phyloP scores from a whole-genome alignment of 2,888 invertebrate genomes.

The Amblyteles armatorius region DNA sequence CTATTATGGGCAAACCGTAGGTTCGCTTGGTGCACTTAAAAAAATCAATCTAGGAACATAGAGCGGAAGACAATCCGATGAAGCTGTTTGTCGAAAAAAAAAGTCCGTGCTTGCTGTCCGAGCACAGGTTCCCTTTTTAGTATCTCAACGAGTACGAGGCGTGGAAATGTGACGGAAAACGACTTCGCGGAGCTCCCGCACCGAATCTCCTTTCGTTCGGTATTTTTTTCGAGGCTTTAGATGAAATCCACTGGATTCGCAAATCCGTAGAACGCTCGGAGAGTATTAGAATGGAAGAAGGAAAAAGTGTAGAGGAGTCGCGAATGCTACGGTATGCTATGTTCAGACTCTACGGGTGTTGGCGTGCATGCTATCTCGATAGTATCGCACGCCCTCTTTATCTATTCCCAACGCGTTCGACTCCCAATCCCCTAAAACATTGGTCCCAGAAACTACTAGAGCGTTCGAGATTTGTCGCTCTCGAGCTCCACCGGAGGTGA shows the following conservation, averaged over 20 bases:
- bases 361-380: conserved; percentile 24
- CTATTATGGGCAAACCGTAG: too few relatives aligned
- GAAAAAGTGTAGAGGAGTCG: conserved; percentile 42
- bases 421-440: conserved; percentile 78
- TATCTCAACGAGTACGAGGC: not conserved
- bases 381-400: conserved; percentile 70
- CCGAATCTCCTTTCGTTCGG: conserved; percentile 41
- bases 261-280: conserved; percentile 51
- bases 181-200: conserved; percentile 45
- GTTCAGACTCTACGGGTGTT: conserved; percentile 51
- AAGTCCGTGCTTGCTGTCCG: too few relatives aligned
- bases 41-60: not conserved
- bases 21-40: not conserved
- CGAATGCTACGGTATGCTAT: conserved; percentile 51
- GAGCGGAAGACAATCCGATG: not conserved
- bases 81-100: not conserved
- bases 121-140: not conserved
- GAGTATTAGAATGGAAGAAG: conserved; percentile 31
- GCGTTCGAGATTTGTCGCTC: conserved; percentile 59
- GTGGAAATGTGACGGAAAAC: conserved; percentile 6
- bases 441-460: conserved; percentile 57
- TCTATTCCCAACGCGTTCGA: conserved; percentile 77
- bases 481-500: conserved; percentile 27
- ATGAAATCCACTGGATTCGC: conserved; percentile 58
- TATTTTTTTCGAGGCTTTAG: conserved; percentile 51